A percentile compares a stretch with the other conserved stretches of the same genome.
These are phyloP conservation scores for Myrmecobius fasciatus DNA, from an alignment of 2,113 vertebrate genomes.

Conservation along the genomic window DNA sequence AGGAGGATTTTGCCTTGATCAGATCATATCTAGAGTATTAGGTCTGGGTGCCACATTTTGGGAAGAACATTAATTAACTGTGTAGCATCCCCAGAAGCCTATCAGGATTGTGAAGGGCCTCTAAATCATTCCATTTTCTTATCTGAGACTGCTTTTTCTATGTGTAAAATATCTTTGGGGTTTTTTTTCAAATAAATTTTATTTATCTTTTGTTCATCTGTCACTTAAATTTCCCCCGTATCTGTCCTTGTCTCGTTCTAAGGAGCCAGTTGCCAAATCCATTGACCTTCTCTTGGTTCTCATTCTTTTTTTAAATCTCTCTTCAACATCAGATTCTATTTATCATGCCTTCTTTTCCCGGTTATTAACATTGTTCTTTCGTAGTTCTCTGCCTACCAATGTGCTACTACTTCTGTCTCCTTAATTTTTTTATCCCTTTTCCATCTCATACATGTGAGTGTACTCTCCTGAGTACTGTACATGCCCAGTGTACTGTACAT, in stretches of 20 bases:
- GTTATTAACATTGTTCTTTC: neutral
- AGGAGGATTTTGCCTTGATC: neutral
- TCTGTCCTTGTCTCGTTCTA: neutral
- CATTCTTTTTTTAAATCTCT: neutral
- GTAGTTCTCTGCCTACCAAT: neutral
- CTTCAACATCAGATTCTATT: neutral
- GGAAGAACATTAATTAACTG: neutral
- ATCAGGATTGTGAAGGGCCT: neutral
- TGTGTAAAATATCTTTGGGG: neutral
- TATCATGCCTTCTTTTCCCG: neutral
- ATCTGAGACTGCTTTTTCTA: neutral
- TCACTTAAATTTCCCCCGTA: neutral
- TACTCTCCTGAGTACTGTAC: neutral
- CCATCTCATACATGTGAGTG: neutral
- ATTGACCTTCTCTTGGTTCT: neutral
- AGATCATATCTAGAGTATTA: neutral
- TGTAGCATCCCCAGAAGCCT: neutral
- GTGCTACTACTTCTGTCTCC: neutral
- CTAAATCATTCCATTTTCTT: neutral
- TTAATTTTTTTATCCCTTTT: neutral
- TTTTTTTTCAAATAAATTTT: neutral
- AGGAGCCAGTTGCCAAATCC: neutral
- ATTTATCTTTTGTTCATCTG: neutral
- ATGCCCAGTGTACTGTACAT: no score
- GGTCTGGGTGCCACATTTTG: neutral